phyloP scores from a whole-genome alignment of 2,113 vertebrate species.

The Suncus etruscus region DNA sequence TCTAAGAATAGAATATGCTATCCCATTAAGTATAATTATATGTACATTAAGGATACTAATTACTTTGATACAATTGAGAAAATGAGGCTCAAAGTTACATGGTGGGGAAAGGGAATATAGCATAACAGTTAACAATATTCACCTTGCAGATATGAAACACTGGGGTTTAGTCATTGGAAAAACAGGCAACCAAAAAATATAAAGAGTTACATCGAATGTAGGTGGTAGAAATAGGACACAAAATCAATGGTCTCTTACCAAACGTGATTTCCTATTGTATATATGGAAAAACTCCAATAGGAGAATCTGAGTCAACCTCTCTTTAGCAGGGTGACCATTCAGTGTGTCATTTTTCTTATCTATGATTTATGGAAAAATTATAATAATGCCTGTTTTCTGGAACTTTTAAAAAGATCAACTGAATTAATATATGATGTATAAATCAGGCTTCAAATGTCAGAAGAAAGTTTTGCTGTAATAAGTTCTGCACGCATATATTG shows the following conservation, averaged over 20 bases:
- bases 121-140: too few species aligned
- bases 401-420: not conserved
- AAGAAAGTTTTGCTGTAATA: not conserved
- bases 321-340: not conserved
- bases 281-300: not conserved
- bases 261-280: not conserved
- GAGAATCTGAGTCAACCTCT: not conserved
- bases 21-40: too few species aligned
- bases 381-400: not conserved
- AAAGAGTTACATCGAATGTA: not conserved
- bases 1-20: too few species aligned
- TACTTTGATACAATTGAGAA: not conserved
- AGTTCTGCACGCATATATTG: not conserved
- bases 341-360: slow-evolving; percentile 13
- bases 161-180: too few species aligned
- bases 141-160: too few species aligned
- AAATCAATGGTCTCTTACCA: not conserved
- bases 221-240: not conserved
- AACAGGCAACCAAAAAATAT: too few species aligned
- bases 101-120: too few species aligned
- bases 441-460: not conserved
- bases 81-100: not conserved
- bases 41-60: not conserved
- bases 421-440: not conserved
- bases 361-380: not conserved